Evolutionary conservation across 2,797 vertebrate genomes (phyloP).

Genomic region (Sebastiscus albofasciatus): DNA sequence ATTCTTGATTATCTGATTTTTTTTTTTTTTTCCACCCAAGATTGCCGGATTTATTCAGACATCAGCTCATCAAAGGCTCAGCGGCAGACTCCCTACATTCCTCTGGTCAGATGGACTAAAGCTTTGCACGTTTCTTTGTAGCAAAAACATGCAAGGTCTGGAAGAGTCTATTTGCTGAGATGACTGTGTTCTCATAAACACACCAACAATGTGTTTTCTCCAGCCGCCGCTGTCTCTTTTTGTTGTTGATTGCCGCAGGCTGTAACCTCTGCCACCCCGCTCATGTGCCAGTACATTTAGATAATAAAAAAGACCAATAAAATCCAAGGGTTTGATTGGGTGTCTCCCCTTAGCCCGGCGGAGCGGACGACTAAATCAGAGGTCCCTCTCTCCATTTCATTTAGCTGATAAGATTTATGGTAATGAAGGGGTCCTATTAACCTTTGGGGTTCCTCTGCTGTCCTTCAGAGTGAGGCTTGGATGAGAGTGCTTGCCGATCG

Average conservation of each 20-base stretch:
- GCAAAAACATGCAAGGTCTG: slow-evolving; percentile 6
- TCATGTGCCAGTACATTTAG: slow-evolving; percentile 81
- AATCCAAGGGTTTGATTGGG: slow-evolving; percentile 81
- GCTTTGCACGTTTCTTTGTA: not conserved
- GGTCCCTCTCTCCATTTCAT: slow-evolving; percentile 80
- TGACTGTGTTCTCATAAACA: slow-evolving; percentile 52
- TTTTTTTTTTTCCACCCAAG: slow-evolving; percentile 6
- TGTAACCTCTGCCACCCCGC: slow-evolving; percentile 72
- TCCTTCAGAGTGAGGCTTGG: slow-evolving; percentile 68
- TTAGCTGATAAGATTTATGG: slow-evolving; percentile 86
- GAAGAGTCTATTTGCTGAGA: slow-evolving; percentile 30
- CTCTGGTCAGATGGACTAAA: not conserved
- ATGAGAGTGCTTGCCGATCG: slow-evolving; percentile 54
- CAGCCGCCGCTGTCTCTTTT: slow-evolving; percentile 53
- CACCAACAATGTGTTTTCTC: slow-evolving; percentile 49
- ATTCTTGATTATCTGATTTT: slow-evolving; percentile 59
- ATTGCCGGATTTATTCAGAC: slow-evolving; percentile 29
- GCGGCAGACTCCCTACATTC: slow-evolving; percentile 4
- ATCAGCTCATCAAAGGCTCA: not conserved
- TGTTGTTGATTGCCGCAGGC: slow-evolving; percentile 75
- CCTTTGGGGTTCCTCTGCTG: slow-evolving; percentile 74
- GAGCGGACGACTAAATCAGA: slow-evolving; percentile 76
- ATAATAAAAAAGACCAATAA: slow-evolving; percentile 85
- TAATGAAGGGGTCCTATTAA: slow-evolving; percentile 82
- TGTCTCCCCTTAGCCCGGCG: slow-evolving; percentile 70